These are phyloP conservation scores for Apodemia mormo DNA, from an alignment of 2,888 invertebrate genomes.

Conservation along the genomic window DNA sequence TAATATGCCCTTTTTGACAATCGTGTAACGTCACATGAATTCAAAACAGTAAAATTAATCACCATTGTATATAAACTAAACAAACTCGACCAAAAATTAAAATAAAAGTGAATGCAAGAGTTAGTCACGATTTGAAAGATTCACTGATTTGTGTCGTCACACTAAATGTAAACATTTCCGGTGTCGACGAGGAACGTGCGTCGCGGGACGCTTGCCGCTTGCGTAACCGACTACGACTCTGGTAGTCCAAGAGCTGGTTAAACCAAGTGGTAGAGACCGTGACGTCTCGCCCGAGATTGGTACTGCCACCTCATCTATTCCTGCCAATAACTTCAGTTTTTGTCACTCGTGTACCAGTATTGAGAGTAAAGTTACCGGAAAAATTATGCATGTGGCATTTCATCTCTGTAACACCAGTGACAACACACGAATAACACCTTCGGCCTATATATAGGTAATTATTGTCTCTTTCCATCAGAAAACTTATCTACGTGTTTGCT, in stretches of 20 bases:
- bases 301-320: neutral
- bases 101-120: conserved; percentile 4
- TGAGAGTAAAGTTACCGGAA: neutral
- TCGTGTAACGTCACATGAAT: too few species aligned
- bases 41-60: neutral
- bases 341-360: neutral
- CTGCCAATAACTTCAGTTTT: neutral
- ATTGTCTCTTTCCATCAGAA: too few species aligned
- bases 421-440: too few species aligned
- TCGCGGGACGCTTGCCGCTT: neutral
- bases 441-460: too few species aligned
- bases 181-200: conserved; percentile 4
- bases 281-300: neutral
- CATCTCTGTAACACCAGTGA: too few species aligned
- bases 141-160: neutral
- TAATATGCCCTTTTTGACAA: too few species aligned
- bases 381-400: too few species aligned
- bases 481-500: too few species aligned
- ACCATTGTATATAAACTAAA: neutral
- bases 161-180: conserved; percentile 17
- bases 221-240: neutral
- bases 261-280: neutral
- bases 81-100: conserved; percentile 1
- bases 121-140: conserved; percentile 12
- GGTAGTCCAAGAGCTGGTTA: neutral